Percentiles rank a stretch among this genome's conserved stretches.
Conservation (phyloP, 1,140 invertebrate genomes). For the Ceratosolen solmsi region DNA sequence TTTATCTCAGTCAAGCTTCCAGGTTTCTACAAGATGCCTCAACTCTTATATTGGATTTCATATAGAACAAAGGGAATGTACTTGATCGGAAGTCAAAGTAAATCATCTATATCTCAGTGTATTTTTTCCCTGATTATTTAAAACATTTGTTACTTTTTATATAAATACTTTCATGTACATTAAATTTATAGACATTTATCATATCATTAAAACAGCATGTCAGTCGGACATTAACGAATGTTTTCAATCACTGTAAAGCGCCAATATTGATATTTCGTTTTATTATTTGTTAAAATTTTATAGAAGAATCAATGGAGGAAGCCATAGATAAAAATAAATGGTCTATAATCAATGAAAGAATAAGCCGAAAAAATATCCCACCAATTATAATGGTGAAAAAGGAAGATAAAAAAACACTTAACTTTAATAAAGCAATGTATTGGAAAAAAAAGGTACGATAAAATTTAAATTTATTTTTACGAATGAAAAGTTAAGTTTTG, state of each 20-base stretch:
- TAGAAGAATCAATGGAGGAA: not conserved
- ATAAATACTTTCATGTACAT: no score
- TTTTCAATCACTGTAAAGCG: not conserved
- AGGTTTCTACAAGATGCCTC: slow-evolving; percentile 61
- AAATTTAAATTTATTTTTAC: not conserved
- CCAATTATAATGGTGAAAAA: not conserved
- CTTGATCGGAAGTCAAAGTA: no score
- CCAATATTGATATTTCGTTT: not conserved
- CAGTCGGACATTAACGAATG: no score
- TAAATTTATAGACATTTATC: no score
- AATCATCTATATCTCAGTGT: no score
- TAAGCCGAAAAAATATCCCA: not conserved
- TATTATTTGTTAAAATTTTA: not conserved
- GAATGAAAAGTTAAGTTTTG: not conserved
- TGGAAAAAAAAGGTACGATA: slow-evolving; percentile 43
- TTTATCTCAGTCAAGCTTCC: slow-evolving; percentile 63
- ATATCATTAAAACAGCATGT: no score
- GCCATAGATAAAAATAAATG: slow-evolving; percentile 8
- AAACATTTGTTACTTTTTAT: no score
- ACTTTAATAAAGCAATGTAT: slow-evolving; percentile 25
- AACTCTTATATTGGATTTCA: slow-evolving; percentile 63
- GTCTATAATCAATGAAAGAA: not conserved
- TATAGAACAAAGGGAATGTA: slow-evolving; percentile 58
- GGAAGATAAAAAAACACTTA: not conserved
- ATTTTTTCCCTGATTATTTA: no score